Evolutionary conservation across 1,140 invertebrate genomes (phyloP), one percentile per base, ranked within the genome.

Genomic region (Drosophila funebris): DNA sequence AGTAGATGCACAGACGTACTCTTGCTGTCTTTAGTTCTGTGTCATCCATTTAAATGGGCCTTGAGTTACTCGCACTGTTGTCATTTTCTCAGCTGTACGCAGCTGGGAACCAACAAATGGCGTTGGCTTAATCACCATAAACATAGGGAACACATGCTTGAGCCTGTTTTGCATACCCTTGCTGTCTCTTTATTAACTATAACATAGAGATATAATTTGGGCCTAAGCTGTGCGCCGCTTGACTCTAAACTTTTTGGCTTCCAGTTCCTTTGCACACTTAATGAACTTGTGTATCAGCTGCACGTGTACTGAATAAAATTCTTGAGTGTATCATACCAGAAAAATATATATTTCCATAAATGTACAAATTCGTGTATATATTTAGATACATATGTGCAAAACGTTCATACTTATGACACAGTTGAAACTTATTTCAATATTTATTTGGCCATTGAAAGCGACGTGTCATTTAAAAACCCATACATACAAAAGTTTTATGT

Each of bases 261-360:
- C 43, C 4, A 48, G 31, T 33, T 46, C 16, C 50, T 46, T 20
- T 37, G 43, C 43, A 18, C 75, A 58, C 56, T 71, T 82, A 82
- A 82, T 82, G 79, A 82, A 82, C 79, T 82, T 78, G 80, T 79
- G 84, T 74, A 82, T 82, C 73, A 75, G 76, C 67, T 83, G 80
- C 80, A 82, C 78, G 78, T 83, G 79, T 48, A 66, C 75, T 31
- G 79, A 74, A 82, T 78, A 64, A 68, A 77, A 60, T 57, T 37
- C 68, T 77, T 76, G 67, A 77, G 60, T 41, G 52, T 54, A 48
- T 33, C 29, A 16, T 44, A 56, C 67, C 22, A 43, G 24, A 43
- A 36, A 22, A 64, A 22, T 13, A 48, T 0, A 52, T 41, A 31
- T 53, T 43, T 33, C 22, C 37, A 52, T 44, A 16, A 27, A 14